Conservation (phyloP, 2,888 invertebrate species). For the Drosophila siamana region DNA sequence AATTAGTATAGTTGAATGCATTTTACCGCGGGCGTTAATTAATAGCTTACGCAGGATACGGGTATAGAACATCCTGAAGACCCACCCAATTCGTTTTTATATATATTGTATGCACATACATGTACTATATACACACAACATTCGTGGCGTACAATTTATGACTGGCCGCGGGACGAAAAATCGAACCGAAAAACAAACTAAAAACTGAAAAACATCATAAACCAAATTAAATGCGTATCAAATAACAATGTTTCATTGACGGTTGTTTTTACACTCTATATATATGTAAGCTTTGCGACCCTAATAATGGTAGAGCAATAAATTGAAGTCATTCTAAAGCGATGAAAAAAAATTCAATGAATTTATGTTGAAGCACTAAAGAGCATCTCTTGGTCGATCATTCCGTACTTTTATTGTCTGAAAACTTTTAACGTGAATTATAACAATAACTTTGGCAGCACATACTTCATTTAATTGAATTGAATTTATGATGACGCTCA, state of each 20-base stretch:
- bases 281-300: no score
- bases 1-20: conserved; percentile 48
- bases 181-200: conserved; percentile 4
- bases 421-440: conserved; percentile 29
- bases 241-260: conserved; percentile 30
- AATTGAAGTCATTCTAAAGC: neutral
- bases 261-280: conserved; percentile 7
- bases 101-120: conserved; percentile 35
- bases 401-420: neutral
- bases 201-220: conserved; percentile 42
- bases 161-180: conserved; percentile 9
- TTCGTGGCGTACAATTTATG: conserved; percentile 27
- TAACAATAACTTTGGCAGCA: conserved; percentile 33
- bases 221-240: conserved; percentile 45
- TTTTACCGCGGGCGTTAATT: conserved; percentile 48
- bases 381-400: neutral
- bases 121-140: neutral
- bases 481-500: conserved; percentile 52
- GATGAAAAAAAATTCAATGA: neutral
- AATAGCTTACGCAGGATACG: conserved; percentile 50
- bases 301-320: neutral
- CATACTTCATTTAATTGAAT: conserved; percentile 68
- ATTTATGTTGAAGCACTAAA: neutral
- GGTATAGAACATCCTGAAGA: conserved; percentile 40
- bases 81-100: conserved; percentile 55